Conservation (phyloP, 2,113 vertebrate species). For the Rhynchomys soricoides region DNA sequence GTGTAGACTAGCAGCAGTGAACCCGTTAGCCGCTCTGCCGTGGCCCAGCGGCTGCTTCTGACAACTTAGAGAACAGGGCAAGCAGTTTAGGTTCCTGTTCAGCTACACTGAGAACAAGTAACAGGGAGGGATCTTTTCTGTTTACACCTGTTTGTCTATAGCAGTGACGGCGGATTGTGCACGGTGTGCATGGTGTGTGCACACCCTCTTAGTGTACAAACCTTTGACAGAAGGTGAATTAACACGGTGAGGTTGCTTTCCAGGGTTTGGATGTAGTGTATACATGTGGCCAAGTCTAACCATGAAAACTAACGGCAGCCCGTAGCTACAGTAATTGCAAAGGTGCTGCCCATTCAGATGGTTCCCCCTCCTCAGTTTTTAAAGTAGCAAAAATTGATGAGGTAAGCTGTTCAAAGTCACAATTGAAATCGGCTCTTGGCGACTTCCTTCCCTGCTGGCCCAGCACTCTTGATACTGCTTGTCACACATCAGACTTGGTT, state of each 20-base stretch:
- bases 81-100: neutral
- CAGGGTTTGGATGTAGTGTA: neutral
- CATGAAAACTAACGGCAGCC: neutral
- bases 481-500: neutral
- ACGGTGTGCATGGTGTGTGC: neutral
- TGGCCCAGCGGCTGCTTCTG: neutral
- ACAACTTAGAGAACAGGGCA: neutral
- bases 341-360: neutral
- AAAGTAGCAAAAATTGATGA: neutral
- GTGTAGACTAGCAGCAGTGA: neutral
- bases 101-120: neutral
- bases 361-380: neutral
- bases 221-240: conserved; percentile 24
- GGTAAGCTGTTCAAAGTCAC: conserved; percentile 5
- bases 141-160: neutral
- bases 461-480: neutral
- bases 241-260: neutral
- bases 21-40: neutral
- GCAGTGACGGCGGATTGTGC: neutral
- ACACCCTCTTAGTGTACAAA: neutral
- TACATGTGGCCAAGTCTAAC: neutral
- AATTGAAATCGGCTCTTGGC: neutral
- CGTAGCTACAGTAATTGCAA: neutral
- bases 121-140: neutral
- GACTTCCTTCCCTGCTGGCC: neutral